Conservation (phyloP, 1,140 invertebrate species). For the Trinorchestia longiramus region DNA sequence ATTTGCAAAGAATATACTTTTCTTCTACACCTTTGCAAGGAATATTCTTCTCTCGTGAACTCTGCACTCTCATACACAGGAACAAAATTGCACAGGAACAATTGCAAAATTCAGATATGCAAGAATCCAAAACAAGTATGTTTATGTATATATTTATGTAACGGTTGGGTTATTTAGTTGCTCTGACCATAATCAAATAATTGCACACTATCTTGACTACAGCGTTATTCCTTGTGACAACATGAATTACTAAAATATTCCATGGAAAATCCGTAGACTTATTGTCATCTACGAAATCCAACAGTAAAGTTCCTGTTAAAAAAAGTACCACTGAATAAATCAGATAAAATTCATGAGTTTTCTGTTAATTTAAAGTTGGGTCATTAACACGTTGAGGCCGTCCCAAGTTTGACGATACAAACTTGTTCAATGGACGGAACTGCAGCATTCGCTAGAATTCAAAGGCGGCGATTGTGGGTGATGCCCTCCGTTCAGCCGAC, state of each 20-base stretch:
- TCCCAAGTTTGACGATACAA: background rate
- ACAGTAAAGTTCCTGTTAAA: background rate
- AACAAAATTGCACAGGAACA: no score
- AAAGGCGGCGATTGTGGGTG: background rate
- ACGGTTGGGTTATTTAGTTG: no score
- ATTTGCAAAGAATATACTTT: no score
- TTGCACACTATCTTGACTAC: background rate
- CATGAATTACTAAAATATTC: background rate
- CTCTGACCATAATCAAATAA: background rate
- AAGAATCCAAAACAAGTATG: no score
- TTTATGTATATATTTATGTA: no score
- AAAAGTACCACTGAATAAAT: background rate
- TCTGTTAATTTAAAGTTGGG: background rate
- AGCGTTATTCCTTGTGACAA: background rate
- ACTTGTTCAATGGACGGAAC: background rate
- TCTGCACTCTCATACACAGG: no score
- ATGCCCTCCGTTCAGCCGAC: background rate
- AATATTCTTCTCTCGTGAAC: no score
- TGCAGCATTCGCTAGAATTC: background rate
- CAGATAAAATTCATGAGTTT: conserved; percentile 2
- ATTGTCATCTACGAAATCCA: background rate
- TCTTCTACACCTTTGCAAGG: no score
- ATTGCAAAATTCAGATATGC: no score
- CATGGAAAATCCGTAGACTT: background rate
- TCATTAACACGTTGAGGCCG: background rate